Evolutionary conservation across 2,797 vertebrate genomes (phyloP).

Genomic region (Stomatorhinus walkeri): DNA sequence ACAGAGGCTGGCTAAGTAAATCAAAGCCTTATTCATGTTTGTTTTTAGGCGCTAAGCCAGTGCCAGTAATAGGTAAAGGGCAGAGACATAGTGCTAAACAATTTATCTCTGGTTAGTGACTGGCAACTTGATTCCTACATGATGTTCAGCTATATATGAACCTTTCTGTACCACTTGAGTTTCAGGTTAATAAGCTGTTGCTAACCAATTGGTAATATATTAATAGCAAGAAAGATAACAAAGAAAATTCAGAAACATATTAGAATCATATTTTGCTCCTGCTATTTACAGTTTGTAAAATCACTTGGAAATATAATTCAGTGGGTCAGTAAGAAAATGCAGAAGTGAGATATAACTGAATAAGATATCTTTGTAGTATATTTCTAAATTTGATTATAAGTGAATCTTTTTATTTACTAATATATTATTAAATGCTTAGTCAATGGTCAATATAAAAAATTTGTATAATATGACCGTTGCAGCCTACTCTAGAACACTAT

Average conservation of each 20-base stretch:
- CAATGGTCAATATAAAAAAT: too few relatives aligned
- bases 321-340: not conserved
- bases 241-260: not conserved
- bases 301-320: not conserved
- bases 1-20: slow-evolving; percentile 21
- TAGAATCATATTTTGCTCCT: not conserved
- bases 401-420: not conserved
- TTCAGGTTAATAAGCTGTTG: not conserved
- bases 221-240: not conserved
- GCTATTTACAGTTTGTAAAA: not conserved
- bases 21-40: slow-evolving; percentile 14
- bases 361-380: not conserved
- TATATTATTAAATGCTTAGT: not conserved
- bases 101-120: slow-evolving; percentile 17
- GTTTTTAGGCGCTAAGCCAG: slow-evolving; percentile 18
- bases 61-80: slow-evolving; percentile 17
- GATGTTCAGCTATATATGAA: slow-evolving; percentile 13
- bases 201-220: not conserved
- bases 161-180: not conserved
- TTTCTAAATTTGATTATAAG: not conserved
- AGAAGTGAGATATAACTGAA: not conserved
- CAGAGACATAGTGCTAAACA: slow-evolving; percentile 12
- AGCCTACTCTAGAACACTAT: not conserved
- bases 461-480: not conserved
- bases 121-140: slow-evolving; percentile 10